Evolutionary conservation across 2,797 vertebrate species (phyloP).

Genomic region (Dryobates pubescens): DNA sequence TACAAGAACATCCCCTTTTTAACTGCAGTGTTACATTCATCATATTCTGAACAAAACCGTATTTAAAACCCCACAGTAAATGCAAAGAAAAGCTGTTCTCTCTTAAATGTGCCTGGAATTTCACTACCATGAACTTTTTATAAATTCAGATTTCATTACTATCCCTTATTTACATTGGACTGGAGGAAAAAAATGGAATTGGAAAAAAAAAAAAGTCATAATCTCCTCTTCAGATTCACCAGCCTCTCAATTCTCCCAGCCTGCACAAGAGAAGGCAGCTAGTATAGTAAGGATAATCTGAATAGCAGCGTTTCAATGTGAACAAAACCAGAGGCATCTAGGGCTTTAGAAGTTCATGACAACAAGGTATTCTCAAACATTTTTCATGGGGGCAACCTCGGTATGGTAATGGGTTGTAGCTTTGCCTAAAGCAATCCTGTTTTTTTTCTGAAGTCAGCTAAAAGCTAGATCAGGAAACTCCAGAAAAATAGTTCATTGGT

Average conservation of each 20-base stretch:
- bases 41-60: not conserved
- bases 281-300: not conserved
- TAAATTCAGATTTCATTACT: not conserved
- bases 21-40: not conserved
- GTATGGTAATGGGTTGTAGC: not conserved
- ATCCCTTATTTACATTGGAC: not conserved
- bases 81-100: not conserved
- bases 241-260: not conserved
- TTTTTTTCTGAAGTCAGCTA: constrained; percentile 9
- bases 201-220: not conserved
- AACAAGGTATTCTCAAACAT: not conserved
- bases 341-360: not conserved
- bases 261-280: not conserved
- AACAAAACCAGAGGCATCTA: not conserved
- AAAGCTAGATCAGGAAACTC: not conserved
- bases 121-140: not conserved
- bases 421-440: not conserved
- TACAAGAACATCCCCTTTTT: not conserved
- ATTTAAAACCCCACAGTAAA: not conserved
- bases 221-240: not conserved
- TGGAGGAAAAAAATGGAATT: not conserved
- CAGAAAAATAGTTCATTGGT: not conserved
- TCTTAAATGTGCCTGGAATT: not conserved
- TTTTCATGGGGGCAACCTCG: not conserved
- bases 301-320: fast-evolving